Percentiles rank a stretch among this genome's conserved stretches.
phyloP scores from a whole-genome alignment of 2,888 invertebrate species.

The Periphyllus acericola region DNA sequence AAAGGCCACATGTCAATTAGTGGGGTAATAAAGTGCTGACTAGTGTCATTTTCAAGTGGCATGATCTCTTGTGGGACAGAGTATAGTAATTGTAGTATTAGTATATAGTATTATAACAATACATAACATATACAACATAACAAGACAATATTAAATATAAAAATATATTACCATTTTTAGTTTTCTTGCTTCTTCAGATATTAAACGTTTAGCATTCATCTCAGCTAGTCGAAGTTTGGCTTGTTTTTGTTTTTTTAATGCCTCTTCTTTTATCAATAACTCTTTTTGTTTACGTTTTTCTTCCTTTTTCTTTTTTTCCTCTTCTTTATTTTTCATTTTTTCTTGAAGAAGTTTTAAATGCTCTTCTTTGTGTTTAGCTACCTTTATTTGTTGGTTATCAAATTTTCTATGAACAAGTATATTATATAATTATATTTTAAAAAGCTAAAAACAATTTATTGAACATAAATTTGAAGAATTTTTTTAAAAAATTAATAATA shows the following conservation, averaged over 20 bases:
- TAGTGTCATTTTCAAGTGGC: too few relatives aligned
- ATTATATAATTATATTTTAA: not conserved
- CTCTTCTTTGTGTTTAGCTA: constrained; percentile 43
- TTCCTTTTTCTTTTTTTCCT: constrained; percentile 31
- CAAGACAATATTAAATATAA: not conserved
- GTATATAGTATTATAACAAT: too few relatives aligned
- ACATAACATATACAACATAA: too few relatives aligned
- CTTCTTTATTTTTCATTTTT: constrained; percentile 36
- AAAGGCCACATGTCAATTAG: too few relatives aligned
- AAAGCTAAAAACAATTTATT: too few relatives aligned
- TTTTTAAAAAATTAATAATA: too few relatives aligned
- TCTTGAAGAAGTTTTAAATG: constrained; percentile 26
- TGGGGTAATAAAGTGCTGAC: too few relatives aligned
- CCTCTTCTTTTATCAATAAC: constrained; percentile 21
- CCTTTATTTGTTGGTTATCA: constrained; percentile 43
- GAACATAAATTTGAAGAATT: too few relatives aligned
- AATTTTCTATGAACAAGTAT: constrained; percentile 20
- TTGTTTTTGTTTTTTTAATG: constrained; percentile 50
- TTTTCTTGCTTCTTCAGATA: constrained; percentile 8
- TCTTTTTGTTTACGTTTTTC: constrained; percentile 47
- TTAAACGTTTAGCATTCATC: constrained; percentile 39
- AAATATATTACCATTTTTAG: constrained; percentile 38
- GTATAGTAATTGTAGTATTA: too few relatives aligned
- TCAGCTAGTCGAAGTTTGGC: constrained; percentile 31
- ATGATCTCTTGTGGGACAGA: too few relatives aligned